Conservation (phyloP, 2,888 invertebrate species). For the Latrodectus elegans region DNA sequence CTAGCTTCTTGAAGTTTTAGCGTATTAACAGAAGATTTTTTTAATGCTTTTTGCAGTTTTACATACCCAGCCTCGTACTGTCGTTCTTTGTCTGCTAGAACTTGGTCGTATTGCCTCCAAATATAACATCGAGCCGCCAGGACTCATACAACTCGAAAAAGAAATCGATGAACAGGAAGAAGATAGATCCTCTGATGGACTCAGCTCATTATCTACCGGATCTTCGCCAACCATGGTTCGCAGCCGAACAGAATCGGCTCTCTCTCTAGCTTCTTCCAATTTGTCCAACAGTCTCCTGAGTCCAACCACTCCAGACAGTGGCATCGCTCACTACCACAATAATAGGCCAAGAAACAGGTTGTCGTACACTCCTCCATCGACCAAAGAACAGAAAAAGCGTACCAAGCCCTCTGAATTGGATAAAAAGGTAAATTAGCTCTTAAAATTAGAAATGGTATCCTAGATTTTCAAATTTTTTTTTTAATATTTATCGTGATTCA, state of each 20-base stretch:
- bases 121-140: constrained; percentile 87
- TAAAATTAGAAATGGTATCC: background rate
- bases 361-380: constrained; percentile 56
- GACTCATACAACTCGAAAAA: constrained; percentile 86
- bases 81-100: constrained; percentile 88
- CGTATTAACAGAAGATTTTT: background rate
- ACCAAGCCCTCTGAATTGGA: constrained; percentile 80
- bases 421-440: constrained; percentile 76
- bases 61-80: constrained; percentile 88
- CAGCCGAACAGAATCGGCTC: constrained; percentile 61
- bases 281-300: constrained; percentile 15
- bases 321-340: constrained; percentile 26
- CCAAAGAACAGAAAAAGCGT: constrained; percentile 26
- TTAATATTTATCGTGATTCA: background rate
- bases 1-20: background rate
- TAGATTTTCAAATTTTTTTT: background rate
- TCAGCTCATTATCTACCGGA: constrained; percentile 27
- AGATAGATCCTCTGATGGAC: constrained; percentile 25
- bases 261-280: constrained; percentile 23
- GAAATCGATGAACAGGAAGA: constrained; percentile 82
- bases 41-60: constrained; percentile 79
- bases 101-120: constrained; percentile 85
- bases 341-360: constrained; percentile 44
- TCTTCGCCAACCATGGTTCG: constrained; percentile 47
- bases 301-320: constrained; percentile 32